These are phyloP conservation scores for Macaria liturata DNA, from an alignment of 2,888 invertebrate genomes.

Conservation along the genomic window DNA sequence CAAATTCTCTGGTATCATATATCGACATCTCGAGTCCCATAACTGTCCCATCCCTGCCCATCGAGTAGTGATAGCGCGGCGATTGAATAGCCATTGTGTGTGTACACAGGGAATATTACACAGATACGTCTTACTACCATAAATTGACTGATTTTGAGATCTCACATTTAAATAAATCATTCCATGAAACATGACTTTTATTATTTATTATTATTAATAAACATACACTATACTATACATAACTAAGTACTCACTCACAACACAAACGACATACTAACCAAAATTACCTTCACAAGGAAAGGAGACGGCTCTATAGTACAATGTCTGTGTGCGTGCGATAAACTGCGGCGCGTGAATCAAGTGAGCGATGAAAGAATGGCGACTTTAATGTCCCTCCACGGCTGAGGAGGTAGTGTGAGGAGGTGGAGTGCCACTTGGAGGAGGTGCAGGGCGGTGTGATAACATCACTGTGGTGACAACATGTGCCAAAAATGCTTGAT, in stretches of 20 bases:
- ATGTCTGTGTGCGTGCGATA: slow-evolving; percentile 19
- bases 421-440: not conserved
- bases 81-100: slow-evolving; percentile 26
- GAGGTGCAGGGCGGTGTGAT: too few relatives aligned
- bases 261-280: not conserved
- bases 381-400: slow-evolving; percentile 10
- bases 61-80: slow-evolving; percentile 17
- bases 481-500: too few relatives aligned
- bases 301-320: not conserved
- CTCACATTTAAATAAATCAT: too few relatives aligned
- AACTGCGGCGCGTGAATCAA: slow-evolving; percentile 17
- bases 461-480: too few relatives aligned
- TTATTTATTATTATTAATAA: too few relatives aligned
- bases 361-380: slow-evolving; percentile 20
- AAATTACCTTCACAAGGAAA: not conserved
- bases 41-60: slow-evolving; percentile 6
- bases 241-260: too few relatives aligned
- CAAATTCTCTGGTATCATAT: not conserved
- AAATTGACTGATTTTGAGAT: too few relatives aligned
- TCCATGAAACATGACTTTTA: too few relatives aligned
- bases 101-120: not conserved
- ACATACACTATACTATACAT: too few relatives aligned
- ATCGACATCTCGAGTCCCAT: not conserved
- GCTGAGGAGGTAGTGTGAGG: too few relatives aligned
- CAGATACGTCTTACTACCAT: too few relatives aligned